Percentiles rank a stretch among this genome's conserved stretches.
phyloP scores from a whole-genome alignment of 2,113 vertebrate genomes.

The Lontra canadensis region DNA sequence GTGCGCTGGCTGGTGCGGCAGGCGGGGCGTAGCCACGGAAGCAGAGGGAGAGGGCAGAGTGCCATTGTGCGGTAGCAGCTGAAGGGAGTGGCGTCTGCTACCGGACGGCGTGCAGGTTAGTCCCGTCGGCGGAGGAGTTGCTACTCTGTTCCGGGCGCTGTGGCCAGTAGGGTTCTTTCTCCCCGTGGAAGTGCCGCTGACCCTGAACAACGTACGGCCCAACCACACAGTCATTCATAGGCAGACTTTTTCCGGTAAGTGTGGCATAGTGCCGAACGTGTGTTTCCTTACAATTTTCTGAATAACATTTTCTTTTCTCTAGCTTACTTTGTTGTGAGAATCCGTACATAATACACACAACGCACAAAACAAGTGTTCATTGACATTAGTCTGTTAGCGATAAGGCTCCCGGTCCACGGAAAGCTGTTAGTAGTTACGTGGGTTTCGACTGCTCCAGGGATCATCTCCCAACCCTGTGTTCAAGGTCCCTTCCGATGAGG shows the following conservation, averaged over 20 bases:
- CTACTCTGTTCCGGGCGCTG: background rate
- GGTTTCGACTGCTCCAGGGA: background rate
- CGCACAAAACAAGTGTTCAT: background rate
- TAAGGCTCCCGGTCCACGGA: background rate
- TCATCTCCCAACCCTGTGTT: background rate
- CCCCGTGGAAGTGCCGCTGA: background rate
- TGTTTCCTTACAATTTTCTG: background rate
- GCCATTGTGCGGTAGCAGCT: no score
- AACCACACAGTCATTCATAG: rapidly evolving
- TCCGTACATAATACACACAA: background rate
- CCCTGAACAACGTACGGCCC: background rate
- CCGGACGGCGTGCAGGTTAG: background rate
- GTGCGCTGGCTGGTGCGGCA: background rate
- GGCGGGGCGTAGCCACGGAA: no score
- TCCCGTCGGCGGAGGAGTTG: background rate
- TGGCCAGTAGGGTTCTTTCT: background rate
- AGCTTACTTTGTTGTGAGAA: background rate
- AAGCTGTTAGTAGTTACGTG: background rate
- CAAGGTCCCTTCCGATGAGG: background rate
- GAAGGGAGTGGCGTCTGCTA: background rate
- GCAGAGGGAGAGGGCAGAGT: background rate
- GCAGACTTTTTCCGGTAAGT: background rate
- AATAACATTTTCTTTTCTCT: background rate
- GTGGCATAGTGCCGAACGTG: background rate
- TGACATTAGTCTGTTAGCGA: background rate